Evolutionary conservation across 2,888 invertebrate species (phyloP), one percentile per base, ranked within the genome.

Genomic region (Lithosia quadra): DNA sequence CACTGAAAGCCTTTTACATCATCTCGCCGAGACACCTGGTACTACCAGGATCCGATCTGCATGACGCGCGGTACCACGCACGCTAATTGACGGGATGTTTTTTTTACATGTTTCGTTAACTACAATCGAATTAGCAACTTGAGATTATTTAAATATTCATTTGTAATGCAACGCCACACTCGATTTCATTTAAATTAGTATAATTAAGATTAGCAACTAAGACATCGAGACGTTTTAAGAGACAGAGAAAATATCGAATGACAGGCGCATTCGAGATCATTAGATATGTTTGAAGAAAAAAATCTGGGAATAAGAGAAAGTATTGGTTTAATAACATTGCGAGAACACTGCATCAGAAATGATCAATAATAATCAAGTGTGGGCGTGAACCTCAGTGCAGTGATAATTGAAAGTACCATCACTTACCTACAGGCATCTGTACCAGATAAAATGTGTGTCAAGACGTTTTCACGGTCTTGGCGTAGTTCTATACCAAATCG

Each of bases 1-100:
- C 90, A 87, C 93, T 94, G 93, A 93, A 93, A 94, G 93, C 84
- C 87, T 93, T 94, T 94, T 94, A 94, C 94, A 92, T 94, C 94
- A 84, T 86, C 86, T 86, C 84, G 77, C 82, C 79, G 86, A 79
- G 86, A 81, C 88, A 90, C 89, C 89, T 88, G 92, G 90, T 82
- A 87, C 88, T 91, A 93, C 94, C 94, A 94, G 95, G 94, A 94
- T 93, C 91, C 88, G 90, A 91, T 84, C 86, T 80, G 86, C 82
- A 86, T 86, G 86, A 83, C 70, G 70, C 64, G 78, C 81, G 78
- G n/a, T 82, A 85, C 80, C 84, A 79, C 79, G 79, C 82, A 81
- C 84, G 85, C 85, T 90, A 88, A 92, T 91, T 90, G 86, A 82
- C 80, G 82, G 82, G 85, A 83, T 68, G 70, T 88, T 90, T 90